phyloP scores from a whole-genome alignment of 2,888 invertebrate species.

The Pharmacophagus antenor region DNA sequence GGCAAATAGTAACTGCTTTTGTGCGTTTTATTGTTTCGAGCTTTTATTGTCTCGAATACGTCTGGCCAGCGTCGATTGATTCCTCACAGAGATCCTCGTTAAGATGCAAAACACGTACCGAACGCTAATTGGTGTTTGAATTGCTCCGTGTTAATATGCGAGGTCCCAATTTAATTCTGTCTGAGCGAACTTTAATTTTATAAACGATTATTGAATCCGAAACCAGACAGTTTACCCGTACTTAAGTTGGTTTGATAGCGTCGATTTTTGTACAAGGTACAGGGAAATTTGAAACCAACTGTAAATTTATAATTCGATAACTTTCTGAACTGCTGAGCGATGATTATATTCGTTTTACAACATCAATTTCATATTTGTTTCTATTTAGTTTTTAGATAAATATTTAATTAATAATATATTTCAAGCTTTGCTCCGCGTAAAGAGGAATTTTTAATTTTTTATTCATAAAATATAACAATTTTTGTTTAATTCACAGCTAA shows the following conservation, averaged over 20 bases:
- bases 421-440: background rate
- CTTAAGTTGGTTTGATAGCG: background rate
- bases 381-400: too few species aligned
- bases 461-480: background rate
- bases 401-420: too few species aligned
- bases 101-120: constrained; percentile 22
- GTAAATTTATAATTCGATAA: background rate
- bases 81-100: constrained; percentile 27
- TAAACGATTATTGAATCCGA: constrained; percentile 10
- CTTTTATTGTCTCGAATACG: constrained; percentile 28
- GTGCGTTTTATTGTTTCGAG: constrained; percentile 27
- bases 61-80: constrained; percentile 19
- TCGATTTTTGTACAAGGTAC: background rate
- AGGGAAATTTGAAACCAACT: background rate
- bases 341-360: too few species aligned
- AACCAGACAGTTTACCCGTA: background rate
- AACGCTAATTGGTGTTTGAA: constrained; percentile 22
- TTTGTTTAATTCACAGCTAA: too few species aligned
- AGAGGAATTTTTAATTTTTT: background rate
- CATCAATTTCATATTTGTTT: too few species aligned
- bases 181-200: constrained; percentile 25
- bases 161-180: constrained; percentile 15
- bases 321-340: background rate
- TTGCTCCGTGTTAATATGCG: constrained; percentile 3
- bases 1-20: constrained; percentile 26